Evolutionary conservation across 1,140 invertebrate species (phyloP).

Genomic region (Coboldia fuscipes): DNA sequence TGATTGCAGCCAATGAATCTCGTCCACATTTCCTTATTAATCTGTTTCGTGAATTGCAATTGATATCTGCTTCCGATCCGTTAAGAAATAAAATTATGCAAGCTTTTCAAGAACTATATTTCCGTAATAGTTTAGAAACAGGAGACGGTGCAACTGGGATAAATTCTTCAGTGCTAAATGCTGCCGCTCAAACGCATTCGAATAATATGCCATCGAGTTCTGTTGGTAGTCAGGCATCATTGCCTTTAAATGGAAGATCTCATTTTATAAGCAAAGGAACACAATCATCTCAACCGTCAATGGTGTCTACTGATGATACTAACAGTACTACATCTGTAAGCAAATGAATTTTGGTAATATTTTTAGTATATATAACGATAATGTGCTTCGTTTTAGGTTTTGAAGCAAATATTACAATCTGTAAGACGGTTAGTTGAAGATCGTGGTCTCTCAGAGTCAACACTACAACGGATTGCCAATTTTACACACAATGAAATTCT

Average conservation of each 20-base stretch:
- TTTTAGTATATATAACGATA: too few relatives aligned
- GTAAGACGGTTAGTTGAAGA: neutral
- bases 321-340: too few relatives aligned
- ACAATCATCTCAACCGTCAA: neutral
- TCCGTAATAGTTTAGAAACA: slow-evolving; percentile 3
- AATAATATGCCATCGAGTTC: neutral
- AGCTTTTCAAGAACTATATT: slow-evolving; percentile 27
- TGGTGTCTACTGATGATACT: too few relatives aligned
- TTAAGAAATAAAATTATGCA: slow-evolving; percentile 33
- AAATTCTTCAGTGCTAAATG: neutral
- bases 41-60: slow-evolving; percentile 37
- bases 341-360: too few relatives aligned
- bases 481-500: too few relatives aligned
- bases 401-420: too few relatives aligned
- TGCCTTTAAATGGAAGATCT: neutral
- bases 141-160: neutral
- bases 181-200: neutral
- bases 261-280: neutral
- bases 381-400: too few relatives aligned
- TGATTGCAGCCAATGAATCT: slow-evolving; percentile 43
- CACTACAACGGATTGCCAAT: too few relatives aligned
- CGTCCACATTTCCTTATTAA: slow-evolving; percentile 43
- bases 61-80: slow-evolving; percentile 36
- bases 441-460: neutral
- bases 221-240: neutral